Evolutionary conservation across 1,140 invertebrate genomes (phyloP).

Genomic region (Hydropsyche tenuis): DNA sequence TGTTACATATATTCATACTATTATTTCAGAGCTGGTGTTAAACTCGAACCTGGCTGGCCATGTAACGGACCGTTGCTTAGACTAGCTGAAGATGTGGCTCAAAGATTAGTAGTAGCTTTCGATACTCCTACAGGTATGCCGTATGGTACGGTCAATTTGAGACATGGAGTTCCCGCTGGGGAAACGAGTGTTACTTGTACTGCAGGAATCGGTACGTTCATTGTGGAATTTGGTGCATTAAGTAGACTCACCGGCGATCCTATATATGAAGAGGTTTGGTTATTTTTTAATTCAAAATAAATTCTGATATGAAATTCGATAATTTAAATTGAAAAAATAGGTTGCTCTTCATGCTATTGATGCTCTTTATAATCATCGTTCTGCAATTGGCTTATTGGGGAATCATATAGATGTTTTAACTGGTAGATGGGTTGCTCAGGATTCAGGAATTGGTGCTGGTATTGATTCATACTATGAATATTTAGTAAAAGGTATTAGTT

Average conservation of each 20-base stretch:
- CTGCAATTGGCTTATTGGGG: slow-evolving; percentile 89
- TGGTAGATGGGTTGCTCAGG: slow-evolving; percentile 96
- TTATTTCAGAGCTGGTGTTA: slow-evolving; percentile 73
- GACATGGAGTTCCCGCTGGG: slow-evolving; percentile 89
- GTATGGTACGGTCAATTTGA: slow-evolving; percentile 95
- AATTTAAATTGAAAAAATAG: slow-evolving; percentile 59
- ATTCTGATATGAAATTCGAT: background rate
- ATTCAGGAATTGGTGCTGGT: slow-evolving; percentile 91
- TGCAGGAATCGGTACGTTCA: slow-evolving; percentile 96
- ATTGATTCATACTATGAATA: slow-evolving; percentile 99
- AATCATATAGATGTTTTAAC: slow-evolving; percentile 97
- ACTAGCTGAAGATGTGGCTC: slow-evolving; percentile 92
- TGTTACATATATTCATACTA: background rate
- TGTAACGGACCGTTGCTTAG: slow-evolving; percentile 93
- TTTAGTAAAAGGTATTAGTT: slow-evolving; percentile 88
- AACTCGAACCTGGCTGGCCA: slow-evolving; percentile 93
- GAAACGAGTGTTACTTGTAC: slow-evolving; percentile 98
- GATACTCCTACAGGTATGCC: slow-evolving; percentile 96
- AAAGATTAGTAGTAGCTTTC: slow-evolving; percentile 88
- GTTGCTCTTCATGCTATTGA: slow-evolving; percentile 92
- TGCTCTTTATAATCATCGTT: slow-evolving; percentile 85
- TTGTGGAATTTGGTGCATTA: slow-evolving; percentile 96
- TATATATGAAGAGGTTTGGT: slow-evolving; percentile 83
- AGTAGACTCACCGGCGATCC: slow-evolving; percentile 94
- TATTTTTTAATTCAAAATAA: background rate